phyloP scores from a whole-genome alignment of 2,888 invertebrate genomes.

The Druceiella hillmani region DNA sequence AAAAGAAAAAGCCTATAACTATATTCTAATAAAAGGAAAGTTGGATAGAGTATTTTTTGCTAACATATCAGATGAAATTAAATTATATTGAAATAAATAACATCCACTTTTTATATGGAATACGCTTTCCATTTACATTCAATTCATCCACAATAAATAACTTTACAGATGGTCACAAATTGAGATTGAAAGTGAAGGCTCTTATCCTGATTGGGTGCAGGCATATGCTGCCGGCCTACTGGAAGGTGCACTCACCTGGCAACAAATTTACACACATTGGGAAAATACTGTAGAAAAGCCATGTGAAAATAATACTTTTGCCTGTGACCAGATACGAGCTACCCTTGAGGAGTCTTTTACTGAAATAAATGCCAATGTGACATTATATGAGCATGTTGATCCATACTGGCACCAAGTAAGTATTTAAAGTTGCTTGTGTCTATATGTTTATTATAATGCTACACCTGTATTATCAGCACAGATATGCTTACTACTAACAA shows the following conservation, averaged over 20 bases:
- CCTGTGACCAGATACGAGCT: conserved; percentile 60
- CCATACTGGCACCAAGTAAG: conserved; percentile 81
- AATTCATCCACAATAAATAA: no score
- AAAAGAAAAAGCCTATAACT: no score
- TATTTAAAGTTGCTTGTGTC: conserved; percentile 5
- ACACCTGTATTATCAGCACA: no score
- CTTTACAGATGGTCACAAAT: conserved; percentile 70
- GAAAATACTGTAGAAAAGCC: conserved; percentile 57
- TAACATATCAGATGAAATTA: no score
- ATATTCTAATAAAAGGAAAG: no score
- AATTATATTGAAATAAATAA: no score
- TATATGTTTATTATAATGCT: not conserved
- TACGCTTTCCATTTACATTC: no score
- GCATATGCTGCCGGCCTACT: conserved; percentile 82
- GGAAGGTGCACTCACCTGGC: conserved; percentile 79
- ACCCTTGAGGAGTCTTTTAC: conserved; percentile 60
- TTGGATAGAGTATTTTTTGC: no score
- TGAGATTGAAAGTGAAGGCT: conserved; percentile 70
- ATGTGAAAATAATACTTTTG: conserved; percentile 49
- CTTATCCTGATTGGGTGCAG: conserved; percentile 72
- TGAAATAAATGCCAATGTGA: conserved; percentile 56
- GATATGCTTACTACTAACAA: no score
- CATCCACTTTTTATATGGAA: no score
- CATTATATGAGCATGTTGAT: conserved; percentile 40
- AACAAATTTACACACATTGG: conserved; percentile 74